phyloP scores from a whole-genome alignment of 2,113 vertebrate genomes.

The Rousettus leschenaultii region DNA sequence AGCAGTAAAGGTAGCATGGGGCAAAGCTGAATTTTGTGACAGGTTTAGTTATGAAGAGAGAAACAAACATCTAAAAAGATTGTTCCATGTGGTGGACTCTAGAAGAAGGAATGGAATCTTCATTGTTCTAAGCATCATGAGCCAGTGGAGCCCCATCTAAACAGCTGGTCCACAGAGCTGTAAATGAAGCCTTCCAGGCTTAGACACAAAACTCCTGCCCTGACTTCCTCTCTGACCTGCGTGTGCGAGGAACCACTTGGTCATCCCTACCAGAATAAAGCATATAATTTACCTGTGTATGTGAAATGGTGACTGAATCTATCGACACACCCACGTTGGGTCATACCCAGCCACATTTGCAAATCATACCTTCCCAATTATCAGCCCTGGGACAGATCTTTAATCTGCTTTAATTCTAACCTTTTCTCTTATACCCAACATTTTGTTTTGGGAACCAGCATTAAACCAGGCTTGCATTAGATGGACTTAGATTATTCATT shows the following conservation, averaged over 20 bases:
- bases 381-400: neutral
- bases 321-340: neutral
- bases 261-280: neutral
- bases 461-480: neutral
- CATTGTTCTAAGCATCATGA: neutral
- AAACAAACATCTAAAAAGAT: neutral
- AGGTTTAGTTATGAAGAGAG: neutral
- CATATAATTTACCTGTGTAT: rapidly evolving
- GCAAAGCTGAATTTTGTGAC: neutral
- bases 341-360: neutral
- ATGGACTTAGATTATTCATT: neutral
- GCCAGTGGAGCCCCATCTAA: neutral
- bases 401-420: neutral
- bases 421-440: neutral
- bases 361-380: neutral
- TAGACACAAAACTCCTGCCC: neutral
- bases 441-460: neutral
- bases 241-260: neutral
- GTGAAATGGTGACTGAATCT: neutral
- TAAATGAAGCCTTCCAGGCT: neutral
- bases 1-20: neutral
- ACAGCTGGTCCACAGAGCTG: neutral
- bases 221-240: neutral
- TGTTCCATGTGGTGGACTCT: neutral
- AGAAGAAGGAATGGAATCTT: neutral